Evolutionary conservation across 2,113 vertebrate species (phyloP).

Genomic region (Ceyx melanurus): DNA sequence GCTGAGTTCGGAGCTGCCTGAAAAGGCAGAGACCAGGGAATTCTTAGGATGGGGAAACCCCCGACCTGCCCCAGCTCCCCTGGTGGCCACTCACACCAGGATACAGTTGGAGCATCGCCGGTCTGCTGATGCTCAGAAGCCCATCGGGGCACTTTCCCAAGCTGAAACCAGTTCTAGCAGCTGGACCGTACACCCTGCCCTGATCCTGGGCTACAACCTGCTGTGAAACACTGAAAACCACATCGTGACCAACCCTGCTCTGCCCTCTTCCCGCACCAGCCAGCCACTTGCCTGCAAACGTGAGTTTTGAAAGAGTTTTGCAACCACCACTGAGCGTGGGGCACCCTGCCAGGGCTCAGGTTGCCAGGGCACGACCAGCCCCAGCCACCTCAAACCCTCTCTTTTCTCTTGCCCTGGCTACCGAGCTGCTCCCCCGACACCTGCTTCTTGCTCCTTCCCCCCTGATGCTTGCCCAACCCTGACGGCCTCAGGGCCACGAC

Average conservation of each 20-base stretch:
- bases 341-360: neutral
- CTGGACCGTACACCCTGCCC: rapidly evolving
- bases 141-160: neutral
- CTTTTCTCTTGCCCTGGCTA: neutral
- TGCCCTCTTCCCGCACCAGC: neutral
- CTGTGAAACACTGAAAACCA: neutral
- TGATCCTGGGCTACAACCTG: neutral
- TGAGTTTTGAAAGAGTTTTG: neutral
- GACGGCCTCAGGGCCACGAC: neutral
- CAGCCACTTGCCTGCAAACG: rapidly evolving
- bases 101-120: rapidly evolving
- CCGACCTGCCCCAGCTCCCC: neutral
- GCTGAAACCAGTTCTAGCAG: neutral
- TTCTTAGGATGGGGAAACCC: neutral
- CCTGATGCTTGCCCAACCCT: rapidly evolving
- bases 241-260: rapidly evolving
- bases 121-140: neutral
- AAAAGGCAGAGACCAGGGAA: neutral
- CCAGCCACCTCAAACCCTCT: rapidly evolving
- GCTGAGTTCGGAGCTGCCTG: neutral
- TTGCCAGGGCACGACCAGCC: neutral
- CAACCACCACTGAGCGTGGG: neutral
- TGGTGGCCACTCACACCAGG: neutral
- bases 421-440: rapidly evolving
- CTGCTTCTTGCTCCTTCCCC: neutral